phyloP scores from a whole-genome alignment of 2,888 invertebrate genomes.

The Craniophora ligustri region DNA sequence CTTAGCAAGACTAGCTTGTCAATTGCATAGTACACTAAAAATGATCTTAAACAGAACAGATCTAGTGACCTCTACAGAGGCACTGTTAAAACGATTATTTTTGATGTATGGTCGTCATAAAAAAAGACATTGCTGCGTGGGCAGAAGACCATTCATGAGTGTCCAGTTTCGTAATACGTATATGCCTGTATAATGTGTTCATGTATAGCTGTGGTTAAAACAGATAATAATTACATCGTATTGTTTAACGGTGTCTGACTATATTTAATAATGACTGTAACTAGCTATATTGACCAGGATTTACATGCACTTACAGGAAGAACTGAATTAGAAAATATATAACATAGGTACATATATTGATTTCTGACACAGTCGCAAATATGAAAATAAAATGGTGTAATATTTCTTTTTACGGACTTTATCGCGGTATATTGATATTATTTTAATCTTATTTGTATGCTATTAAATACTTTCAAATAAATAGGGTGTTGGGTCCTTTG shows the following conservation, averaged over 20 bases:
- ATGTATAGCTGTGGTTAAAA: conserved; percentile 36
- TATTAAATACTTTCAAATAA: no score
- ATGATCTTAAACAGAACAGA: conserved; percentile 39
- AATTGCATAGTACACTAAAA: conserved; percentile 29
- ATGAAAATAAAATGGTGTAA: no score
- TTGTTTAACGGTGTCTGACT: conserved; percentile 35
- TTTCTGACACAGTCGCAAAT: no score
- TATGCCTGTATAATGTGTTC: conserved; percentile 39
- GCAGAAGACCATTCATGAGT: conserved; percentile 69
- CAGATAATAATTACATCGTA: conserved; percentile 41
- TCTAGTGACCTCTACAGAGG: conserved; percentile 69
- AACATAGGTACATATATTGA: no score
- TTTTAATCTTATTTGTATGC: no score
- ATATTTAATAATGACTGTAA: conserved; percentile 39
- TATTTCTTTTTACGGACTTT: no score
- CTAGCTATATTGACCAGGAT: conserved; percentile 10
- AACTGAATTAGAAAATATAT: no score
- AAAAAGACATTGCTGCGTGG: conserved; percentile 62
- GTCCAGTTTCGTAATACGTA: conserved; percentile 64
- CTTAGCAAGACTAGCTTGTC: conserved; percentile 27
- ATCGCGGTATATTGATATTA: no score
- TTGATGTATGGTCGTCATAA: conserved; percentile 60
- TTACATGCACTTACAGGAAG: no score
- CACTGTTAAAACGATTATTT: conserved; percentile 83
- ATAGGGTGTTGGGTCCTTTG: no score